phyloP scores from a whole-genome alignment of 2,888 invertebrate species.

The Meloe dianella region DNA sequence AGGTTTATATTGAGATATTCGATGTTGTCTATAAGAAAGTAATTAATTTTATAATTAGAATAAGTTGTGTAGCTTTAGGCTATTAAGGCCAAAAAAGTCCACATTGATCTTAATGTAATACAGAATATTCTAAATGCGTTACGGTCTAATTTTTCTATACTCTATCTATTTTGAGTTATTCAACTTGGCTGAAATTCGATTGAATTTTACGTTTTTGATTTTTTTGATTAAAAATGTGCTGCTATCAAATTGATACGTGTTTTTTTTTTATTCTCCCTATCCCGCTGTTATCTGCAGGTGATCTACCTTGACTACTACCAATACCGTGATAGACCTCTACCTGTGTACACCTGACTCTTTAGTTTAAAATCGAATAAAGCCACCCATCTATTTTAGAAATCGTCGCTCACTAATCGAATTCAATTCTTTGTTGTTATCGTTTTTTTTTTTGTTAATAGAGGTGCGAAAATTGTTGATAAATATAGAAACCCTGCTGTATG shows the following conservation, averaged over 20 bases:
- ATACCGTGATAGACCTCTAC: constrained; percentile 27
- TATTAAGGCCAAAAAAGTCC: too few relatives aligned
- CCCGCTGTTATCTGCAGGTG: constrained; percentile 50
- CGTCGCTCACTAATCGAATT: background rate
- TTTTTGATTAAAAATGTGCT: too few relatives aligned
- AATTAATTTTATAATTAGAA: too few relatives aligned
- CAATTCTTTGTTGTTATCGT: background rate
- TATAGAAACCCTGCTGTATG: background rate
- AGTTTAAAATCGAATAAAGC: constrained; percentile 16
- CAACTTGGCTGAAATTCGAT: too few relatives aligned
- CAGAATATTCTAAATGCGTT: too few relatives aligned
- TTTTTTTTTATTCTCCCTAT: constrained; percentile 36
- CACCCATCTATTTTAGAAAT: constrained; percentile 22
- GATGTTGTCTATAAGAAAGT: too few relatives aligned
- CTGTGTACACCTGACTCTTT: constrained; percentile 41
- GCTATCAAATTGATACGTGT: background rate
- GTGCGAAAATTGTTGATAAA: constrained; percentile 5
- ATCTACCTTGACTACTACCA: constrained; percentile 42
- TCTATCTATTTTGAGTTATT: too few relatives aligned
- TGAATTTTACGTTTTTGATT: too few relatives aligned
- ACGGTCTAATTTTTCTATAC: too few relatives aligned
- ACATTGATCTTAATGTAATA: too few relatives aligned
- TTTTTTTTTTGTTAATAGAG: background rate
- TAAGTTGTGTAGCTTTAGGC: too few relatives aligned
- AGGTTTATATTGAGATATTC: too few relatives aligned